Evolutionary conservation across 2,113 vertebrate species (phyloP), one percentile per base, ranked within the genome.

Genomic region (Xiphophorus maculatus): DNA sequence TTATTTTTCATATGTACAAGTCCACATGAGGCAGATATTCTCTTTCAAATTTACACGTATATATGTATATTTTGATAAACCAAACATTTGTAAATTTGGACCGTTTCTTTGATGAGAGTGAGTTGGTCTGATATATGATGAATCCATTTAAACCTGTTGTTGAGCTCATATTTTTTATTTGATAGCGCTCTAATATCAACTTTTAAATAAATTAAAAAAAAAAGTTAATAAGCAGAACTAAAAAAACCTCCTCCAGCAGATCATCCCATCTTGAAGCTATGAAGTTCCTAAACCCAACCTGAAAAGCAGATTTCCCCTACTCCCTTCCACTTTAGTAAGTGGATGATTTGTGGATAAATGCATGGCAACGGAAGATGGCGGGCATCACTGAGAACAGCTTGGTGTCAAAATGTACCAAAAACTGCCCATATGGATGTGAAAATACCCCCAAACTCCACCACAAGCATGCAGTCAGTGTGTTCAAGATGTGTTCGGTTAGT

Each of bases 381-480:
- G 25, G 58, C 30, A 2, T n/a, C 22, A 58, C 17, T n/a, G 19
- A 58, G 51, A 71, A 67, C 80, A 69, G 70, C 60, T 81, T 61
- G 61, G 32, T 35, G 6, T 66, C 35, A 42, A 37, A 63, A 71
- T 71, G 42, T 68, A 32, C 30, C 65, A 63, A 76, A 81, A 81
- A 74, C 75, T 63, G 13, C 61, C 42, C 54, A 84, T 25, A 65
- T 13, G 25, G 37, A 71, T 61, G 83, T n/a, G 82, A 83, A 80
- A 9, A 54, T 35, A 69, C 76, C 48, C 54, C 61, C 29, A 44
- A 71, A 73, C 42, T 22, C 68, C 64, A 42, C 44, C 44, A 80
- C 27, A 6, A 80, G 75, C 83, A 86, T 90, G 83, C 86, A 84
- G 71, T 77, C 11, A 15, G 33, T 62, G 69, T 76, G 68, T 76